These are phyloP conservation scores for Scaptomyza polygonia DNA, from an alignment of 2,888 invertebrate genomes.

Conservation along the genomic window DNA sequence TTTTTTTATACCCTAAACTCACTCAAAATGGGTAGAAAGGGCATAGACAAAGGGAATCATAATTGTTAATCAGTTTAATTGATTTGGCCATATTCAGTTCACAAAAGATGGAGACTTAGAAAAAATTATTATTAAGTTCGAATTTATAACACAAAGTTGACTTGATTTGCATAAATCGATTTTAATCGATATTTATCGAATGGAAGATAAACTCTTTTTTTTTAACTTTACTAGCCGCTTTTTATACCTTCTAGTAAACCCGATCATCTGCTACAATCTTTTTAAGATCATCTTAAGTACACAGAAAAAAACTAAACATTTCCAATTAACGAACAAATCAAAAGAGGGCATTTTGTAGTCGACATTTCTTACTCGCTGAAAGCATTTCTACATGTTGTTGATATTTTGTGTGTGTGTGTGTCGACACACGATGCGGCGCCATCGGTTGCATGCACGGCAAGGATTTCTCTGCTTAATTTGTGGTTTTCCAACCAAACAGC, in stretches of 20 bases:
- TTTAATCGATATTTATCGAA: neutral
- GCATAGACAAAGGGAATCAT: neutral
- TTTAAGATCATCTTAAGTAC: too few relatives aligned
- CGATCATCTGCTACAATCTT: too few relatives aligned
- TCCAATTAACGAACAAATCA: too few relatives aligned
- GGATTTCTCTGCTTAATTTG: conserved; percentile 79
- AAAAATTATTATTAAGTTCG: too few relatives aligned
- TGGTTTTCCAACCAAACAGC: conserved; percentile 78
- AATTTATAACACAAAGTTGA: too few relatives aligned
- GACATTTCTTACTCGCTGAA: too few relatives aligned
- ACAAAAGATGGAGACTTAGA: too few relatives aligned
- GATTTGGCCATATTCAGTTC: too few relatives aligned
- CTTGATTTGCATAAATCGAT: neutral
- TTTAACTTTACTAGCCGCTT: too few relatives aligned
- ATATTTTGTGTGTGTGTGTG: conserved; percentile 8
- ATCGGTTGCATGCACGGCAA: conserved; percentile 74
- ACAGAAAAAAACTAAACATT: too few relatives aligned
- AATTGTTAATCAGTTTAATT: too few relatives aligned
- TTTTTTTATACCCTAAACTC: neutral
- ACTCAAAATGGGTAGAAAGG: neutral
- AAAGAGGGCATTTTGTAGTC: conserved; percentile 1
- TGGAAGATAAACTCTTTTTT: neutral
- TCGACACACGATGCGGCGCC: conserved; percentile 64
- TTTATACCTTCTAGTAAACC: too few relatives aligned
- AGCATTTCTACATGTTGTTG: neutral